Percentiles rank a stretch among this genome's conserved stretches.
phyloP scores from a whole-genome alignment of 2,797 vertebrate genomes.

The Phoxinus dragarum region DNA sequence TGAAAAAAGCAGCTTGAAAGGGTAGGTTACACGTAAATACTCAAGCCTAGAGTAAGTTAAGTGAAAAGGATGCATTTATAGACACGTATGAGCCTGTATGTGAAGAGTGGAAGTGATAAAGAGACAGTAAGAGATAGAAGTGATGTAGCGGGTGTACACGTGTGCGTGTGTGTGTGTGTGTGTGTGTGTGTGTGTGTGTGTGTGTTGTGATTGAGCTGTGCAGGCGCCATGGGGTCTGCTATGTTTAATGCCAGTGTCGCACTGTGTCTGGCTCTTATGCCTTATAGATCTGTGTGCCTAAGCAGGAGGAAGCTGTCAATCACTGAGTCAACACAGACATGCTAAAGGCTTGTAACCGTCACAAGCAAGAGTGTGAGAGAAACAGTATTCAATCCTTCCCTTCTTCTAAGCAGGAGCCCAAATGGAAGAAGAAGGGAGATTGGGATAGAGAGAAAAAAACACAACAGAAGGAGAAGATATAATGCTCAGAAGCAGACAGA shows the following conservation, averaged over 20 bases:
- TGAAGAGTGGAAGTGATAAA: neutral
- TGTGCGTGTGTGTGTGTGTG: conserved; percentile 16
- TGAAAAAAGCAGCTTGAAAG: conserved; percentile 38
- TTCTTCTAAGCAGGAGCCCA: conserved; percentile 16
- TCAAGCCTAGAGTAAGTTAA: neutral
- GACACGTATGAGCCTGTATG: neutral
- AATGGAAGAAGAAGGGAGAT: conserved; percentile 21
- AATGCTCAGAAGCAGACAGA: conserved; percentile 6
- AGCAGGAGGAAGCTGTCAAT: conserved; percentile 60
- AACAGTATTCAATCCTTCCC: neutral
- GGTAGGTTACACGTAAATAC: conserved; percentile 36
- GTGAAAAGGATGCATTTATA: conserved; percentile 5
- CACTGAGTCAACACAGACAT: conserved; percentile 51
- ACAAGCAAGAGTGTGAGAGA: conserved; percentile 12
- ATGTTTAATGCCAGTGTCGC: conserved; percentile 58
- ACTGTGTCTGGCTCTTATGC: conserved; percentile 45
- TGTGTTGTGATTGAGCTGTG: conserved; percentile 32
- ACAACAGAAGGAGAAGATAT: conserved; percentile 10
- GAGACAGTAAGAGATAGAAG: neutral
- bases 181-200: neutral
- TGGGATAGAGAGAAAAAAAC: conserved; percentile 12
- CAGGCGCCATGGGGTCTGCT: conserved; percentile 40
- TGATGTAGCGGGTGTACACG: neutral
- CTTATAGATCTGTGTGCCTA: conserved; percentile 60
- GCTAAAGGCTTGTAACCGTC: conserved; percentile 39